A percentile compares a stretch with the other conserved stretches of the same genome.
phyloP scores from a whole-genome alignment of 2,888 invertebrate species.

The Erynnis tages region DNA sequence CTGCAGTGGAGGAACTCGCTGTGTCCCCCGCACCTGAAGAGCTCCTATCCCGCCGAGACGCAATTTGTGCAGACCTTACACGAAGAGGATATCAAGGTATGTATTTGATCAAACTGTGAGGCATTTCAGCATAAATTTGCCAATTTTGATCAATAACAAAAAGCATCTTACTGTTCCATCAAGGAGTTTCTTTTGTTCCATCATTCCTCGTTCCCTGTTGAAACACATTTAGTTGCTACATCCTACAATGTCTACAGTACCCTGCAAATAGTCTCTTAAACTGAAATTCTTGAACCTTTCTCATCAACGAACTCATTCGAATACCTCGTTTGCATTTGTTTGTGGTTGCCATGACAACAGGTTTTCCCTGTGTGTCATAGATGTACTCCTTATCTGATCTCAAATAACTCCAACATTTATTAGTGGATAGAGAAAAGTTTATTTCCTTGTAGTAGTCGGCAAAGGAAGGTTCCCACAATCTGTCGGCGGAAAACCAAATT shows the following conservation, averaged over 20 bases:
- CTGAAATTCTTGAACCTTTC: too few species aligned
- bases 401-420: not conserved
- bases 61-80: conserved; percentile 82
- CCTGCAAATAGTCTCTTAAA: too few species aligned
- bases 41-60: conserved; percentile 91
- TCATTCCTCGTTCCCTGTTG: too few species aligned
- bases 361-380: conserved; percentile 9
- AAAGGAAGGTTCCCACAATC: not conserved
- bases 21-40: conserved; percentile 91
- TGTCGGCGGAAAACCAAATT: too few species aligned
- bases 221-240: too few species aligned
- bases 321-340: not conserved
- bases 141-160: too few species aligned
- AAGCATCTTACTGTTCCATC: too few species aligned
- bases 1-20: conserved; percentile 90
- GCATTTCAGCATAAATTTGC: too few species aligned
- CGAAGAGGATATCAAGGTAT: conserved; percentile 71
- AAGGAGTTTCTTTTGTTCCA: too few species aligned
- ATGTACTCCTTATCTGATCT: too few species aligned
- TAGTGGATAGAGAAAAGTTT: not conserved
- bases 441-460: not conserved
- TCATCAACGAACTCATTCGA: too few species aligned
- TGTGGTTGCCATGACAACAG: conserved; percentile 6
- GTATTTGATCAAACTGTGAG: not conserved
- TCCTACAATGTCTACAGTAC: too few species aligned